Evolutionary conservation across 1,140 invertebrate species (phyloP).

Genomic region (Achatina immaculata): DNA sequence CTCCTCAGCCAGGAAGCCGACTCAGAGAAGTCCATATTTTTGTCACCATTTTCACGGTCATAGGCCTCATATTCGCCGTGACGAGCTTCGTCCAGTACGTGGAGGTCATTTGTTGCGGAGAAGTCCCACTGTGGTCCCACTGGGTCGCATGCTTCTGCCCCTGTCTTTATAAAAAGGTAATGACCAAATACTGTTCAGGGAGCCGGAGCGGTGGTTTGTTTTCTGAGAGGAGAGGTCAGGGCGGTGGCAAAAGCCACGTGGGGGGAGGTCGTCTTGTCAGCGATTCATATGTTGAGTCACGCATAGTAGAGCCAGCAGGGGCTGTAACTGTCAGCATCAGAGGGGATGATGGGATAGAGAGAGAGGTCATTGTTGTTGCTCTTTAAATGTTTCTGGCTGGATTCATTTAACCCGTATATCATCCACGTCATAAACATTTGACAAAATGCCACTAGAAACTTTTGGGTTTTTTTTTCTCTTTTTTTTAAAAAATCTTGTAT

Average conservation of each 20-base stretch:
- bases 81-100: slow-evolving; percentile 53
- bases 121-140: slow-evolving; percentile 42
- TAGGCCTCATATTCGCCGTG: slow-evolving; percentile 50
- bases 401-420: too few species aligned
- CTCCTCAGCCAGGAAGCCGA: slow-evolving; percentile 27
- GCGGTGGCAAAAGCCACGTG: too few species aligned
- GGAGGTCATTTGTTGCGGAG: slow-evolving; percentile 50
- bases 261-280: too few species aligned
- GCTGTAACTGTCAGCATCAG: too few species aligned
- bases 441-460: too few species aligned
- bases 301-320: too few species aligned
- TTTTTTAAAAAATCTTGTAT: too few species aligned
- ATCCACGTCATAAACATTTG: too few species aligned
- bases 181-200: background rate
- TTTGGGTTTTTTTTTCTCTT: too few species aligned
- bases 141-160: slow-evolving; percentile 40
- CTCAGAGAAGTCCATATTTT: slow-evolving; percentile 48
- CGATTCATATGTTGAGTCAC: background rate
- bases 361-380: too few species aligned
- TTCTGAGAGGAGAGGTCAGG: background rate
- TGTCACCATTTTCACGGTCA: slow-evolving; percentile 49
- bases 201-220: background rate
- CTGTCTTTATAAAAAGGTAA: slow-evolving; percentile 24
- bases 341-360: too few species aligned
- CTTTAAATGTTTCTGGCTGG: too few species aligned